Percentiles rank a stretch among this genome's conserved stretches.
These are phyloP conservation scores for Phylloscopus collybita DNA, from an alignment of 2,797 vertebrate genomes.

Conservation along the genomic window DNA sequence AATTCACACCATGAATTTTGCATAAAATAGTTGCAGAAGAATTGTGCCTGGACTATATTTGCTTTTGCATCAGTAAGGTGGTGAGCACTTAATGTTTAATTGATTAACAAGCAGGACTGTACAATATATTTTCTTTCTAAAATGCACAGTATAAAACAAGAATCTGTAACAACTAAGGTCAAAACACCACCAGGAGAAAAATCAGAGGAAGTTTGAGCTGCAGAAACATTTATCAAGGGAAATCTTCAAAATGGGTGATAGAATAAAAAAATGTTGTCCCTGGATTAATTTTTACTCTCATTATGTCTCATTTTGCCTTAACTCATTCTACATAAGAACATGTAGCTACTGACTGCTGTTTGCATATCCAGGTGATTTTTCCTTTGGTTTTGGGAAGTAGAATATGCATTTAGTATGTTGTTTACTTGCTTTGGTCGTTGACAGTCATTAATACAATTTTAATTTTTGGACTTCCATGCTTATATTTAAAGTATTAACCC, in stretches of 20 bases:
- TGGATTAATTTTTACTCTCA: neutral
- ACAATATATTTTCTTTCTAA: conserved; percentile 11
- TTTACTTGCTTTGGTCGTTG: conserved; percentile 38
- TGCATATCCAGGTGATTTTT: conserved; percentile 24
- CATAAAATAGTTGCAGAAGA: conserved; percentile 71
- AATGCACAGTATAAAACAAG: neutral
- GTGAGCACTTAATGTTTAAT: conserved; percentile 64
- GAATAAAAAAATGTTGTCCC: neutral
- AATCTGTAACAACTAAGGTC: neutral
- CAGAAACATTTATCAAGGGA: neutral
- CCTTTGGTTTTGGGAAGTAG: neutral
- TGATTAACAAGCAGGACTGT: conserved; percentile 35
- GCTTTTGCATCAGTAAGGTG: conserved; percentile 37
- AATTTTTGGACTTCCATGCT: conserved; percentile 19
- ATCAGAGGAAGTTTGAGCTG: neutral
- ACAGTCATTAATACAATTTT: neutral
- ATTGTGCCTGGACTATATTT: conserved; percentile 45
- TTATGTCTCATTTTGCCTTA: neutral
- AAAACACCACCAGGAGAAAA: neutral
- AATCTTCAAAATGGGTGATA: neutral
- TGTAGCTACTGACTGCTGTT: neutral
- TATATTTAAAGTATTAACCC: conserved; percentile 56
- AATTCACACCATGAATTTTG: conserved; percentile 74
- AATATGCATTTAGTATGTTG: conserved; percentile 7
- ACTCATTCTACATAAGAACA: neutral